phyloP scores from a whole-genome alignment of 2,113 vertebrate species.

The Gymnarchus niloticus region DNA sequence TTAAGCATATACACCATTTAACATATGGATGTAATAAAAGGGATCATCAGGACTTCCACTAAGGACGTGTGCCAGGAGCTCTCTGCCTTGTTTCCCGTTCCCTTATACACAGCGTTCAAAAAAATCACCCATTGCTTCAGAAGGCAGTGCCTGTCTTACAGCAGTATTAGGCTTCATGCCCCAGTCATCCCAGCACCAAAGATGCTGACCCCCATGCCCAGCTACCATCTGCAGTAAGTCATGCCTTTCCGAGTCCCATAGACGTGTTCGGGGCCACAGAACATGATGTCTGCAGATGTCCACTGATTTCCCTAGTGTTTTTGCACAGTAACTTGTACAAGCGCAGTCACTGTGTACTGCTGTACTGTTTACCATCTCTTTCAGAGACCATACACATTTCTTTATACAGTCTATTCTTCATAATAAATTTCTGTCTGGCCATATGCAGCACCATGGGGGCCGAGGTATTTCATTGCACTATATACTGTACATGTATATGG shows the following conservation, averaged over 20 bases:
- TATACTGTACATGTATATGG: no score
- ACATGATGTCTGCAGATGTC: no score
- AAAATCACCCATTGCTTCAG: not conserved
- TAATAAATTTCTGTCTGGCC: no score
- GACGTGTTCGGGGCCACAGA: not conserved
- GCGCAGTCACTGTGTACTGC: no score
- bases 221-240: not conserved
- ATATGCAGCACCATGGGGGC: no score
- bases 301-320: no score
- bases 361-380: no score
- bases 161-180: not conserved
- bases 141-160: not conserved
- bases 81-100: not conserved
- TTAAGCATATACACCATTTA: not conserved
- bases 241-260: not conserved
- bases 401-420: no score
- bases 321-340: no score
- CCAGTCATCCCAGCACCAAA: not conserved
- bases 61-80: no score
- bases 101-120: not conserved
- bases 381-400: no score
- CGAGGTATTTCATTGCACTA: no score
- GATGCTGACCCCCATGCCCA: not conserved
- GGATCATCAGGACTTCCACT: not conserved
- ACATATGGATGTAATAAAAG: not conserved